These are phyloP conservation scores for Polietes domitor DNA, from an alignment of 2,888 invertebrate genomes.

Conservation along the genomic window DNA sequence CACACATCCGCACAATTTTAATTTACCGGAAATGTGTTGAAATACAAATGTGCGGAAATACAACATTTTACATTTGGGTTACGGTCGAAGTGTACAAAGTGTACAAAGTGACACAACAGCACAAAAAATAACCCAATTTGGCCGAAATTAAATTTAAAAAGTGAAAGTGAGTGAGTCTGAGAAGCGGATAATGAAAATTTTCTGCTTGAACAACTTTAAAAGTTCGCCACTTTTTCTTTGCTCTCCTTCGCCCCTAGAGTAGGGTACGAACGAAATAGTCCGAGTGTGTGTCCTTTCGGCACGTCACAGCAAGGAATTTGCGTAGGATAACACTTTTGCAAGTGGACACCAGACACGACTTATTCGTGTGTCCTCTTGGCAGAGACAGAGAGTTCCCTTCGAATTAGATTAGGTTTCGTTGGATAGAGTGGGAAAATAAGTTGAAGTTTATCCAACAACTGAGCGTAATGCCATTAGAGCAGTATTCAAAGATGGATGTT, in stretches of 20 bases:
- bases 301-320: not conserved
- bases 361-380: not conserved
- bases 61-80: conserved; percentile 15
- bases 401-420: not conserved
- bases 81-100: not conserved
- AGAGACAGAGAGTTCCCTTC: not conserved
- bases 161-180: not conserved
- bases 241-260: not conserved
- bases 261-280: not conserved
- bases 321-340: not conserved
- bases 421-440: not conserved
- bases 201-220: not conserved
- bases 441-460: not conserved
- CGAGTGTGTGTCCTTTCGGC: not conserved
- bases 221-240: not conserved
- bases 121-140: not conserved
- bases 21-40: conserved; percentile 22
- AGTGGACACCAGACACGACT: no score
- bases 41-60: conserved; percentile 14
- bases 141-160: not conserved
- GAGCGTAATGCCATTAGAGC: not conserved
- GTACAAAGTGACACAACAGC: not conserved
- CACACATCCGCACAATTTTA: not conserved
- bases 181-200: not conserved
- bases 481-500: no score